A percentile compares a stretch with the other conserved stretches of the same genome.
Evolutionary conservation across 2,888 invertebrate species (phyloP).

Genomic region (Geotrupes spiniger): DNA sequence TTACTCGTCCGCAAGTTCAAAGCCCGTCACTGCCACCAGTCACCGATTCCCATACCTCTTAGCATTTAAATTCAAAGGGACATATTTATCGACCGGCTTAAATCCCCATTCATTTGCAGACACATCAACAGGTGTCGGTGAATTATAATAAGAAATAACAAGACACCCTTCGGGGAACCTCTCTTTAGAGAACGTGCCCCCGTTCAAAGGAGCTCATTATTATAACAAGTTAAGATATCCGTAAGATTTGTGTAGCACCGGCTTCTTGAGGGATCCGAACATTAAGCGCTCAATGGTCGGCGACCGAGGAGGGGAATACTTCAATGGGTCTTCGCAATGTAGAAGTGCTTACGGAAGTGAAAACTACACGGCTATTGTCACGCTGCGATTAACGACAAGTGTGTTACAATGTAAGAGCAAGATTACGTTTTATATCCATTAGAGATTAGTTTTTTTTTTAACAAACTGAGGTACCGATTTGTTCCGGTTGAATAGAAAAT

Average conservation of each 20-base stretch:
- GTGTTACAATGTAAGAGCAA: no score
- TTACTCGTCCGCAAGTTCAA: no score
- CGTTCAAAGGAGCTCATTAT: constrained; percentile 7
- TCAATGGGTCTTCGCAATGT: neutral
- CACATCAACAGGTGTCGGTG: constrained; percentile 18
- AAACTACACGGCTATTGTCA: neutral
- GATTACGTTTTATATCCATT: no score
- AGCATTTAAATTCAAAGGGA: no score
- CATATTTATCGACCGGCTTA: no score
- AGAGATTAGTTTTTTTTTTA: no score
- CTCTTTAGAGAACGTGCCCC: constrained; percentile 8
- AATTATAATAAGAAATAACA: constrained; percentile 16
- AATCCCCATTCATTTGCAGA: no score
- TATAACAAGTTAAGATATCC: constrained; percentile 13
- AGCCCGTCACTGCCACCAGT: no score
- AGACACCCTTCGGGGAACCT: constrained; percentile 13
- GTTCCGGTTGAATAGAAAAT: no score
- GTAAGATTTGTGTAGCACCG: constrained; percentile 15
- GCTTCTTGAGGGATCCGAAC: constrained; percentile 27
- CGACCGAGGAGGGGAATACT: constrained; percentile 20
- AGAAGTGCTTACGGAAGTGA: neutral
- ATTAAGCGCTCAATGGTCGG: constrained; percentile 30
- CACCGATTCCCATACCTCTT: no score
- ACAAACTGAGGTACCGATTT: no score
- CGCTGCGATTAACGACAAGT: neutral